Base-by-base conservation (phyloP, 2,113 vertebrate species). In the Miniopterus natalensis region DNA sequence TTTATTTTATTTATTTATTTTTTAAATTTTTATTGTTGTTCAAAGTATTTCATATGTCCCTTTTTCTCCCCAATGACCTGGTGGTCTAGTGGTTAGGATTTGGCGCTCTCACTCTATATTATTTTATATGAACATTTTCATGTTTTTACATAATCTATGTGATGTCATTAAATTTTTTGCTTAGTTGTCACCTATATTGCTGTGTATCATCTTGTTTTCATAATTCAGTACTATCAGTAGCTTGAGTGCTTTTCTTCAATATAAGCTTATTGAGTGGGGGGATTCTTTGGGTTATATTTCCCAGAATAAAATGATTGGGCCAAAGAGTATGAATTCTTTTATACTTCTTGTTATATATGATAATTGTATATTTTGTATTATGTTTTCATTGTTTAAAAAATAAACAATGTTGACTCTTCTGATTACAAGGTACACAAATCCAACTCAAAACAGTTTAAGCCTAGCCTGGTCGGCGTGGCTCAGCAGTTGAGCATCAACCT, bases 281-380 rank as follows among this genome's bases (percentile, higher is more conserved):
- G 10, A 5, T 47, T 73, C 31, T 77, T 75, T 87, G 73, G 18
- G 9, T 87, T 90, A 55, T 57, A 84, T 51, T 79, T 18, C 27
- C 27, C 65, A 68, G 92, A 92, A 90, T 81, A 88, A 94, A 92
- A 65, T 89, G 42, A 81, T 9, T 77, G 3, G 85, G 74, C 31
- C 80, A 86, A 92, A 75, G 25, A 86, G 10, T 75, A 57, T 77
- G 74, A 74, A 81, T 85, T 65, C 9, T 92, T 74, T 36, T 55
- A 96, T 68, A 88, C 63, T 74, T 96, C 42, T 91, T 88, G n/a
- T 27, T 94, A 53, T 79, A 53, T 84, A 61, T 75, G 49, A 80
- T 63, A 85, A 84, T 40, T 84, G 4, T 65, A 66, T 91, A 68
- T 96, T 68, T 86, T 93, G 6, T 63, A 73, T 70, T 45, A 45